phyloP scores from a whole-genome alignment of 2,797 vertebrate genomes.

The Onychomys arenicola region DNA sequence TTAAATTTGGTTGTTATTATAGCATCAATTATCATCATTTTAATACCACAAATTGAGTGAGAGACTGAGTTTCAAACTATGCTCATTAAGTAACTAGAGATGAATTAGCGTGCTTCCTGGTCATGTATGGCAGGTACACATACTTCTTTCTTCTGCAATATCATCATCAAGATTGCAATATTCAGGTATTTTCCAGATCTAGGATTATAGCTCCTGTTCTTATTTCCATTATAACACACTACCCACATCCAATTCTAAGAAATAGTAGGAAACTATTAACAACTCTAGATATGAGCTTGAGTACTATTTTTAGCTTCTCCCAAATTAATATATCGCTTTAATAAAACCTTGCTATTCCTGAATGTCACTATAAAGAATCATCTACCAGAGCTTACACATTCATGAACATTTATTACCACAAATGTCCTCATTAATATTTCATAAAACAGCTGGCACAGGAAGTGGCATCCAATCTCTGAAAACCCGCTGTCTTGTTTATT shows the following conservation, averaged over 20 bases:
- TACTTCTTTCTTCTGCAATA: neutral
- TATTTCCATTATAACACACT: conserved; percentile 53
- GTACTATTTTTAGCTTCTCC: conserved; percentile 78
- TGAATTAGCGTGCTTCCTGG: neutral
- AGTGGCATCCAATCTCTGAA: conserved; percentile 82
- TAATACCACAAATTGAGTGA: neutral
- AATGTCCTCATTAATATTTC: conserved; percentile 87
- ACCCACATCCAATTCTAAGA: conserved; percentile 25
- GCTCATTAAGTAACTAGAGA: neutral
- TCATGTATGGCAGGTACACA: neutral
- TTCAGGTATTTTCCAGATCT: neutral
- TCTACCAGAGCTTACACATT: conserved; percentile 77
- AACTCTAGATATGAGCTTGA: conserved; percentile 30
- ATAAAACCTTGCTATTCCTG: conserved; percentile 82
- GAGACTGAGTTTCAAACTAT: neutral
- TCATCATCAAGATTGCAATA: neutral
- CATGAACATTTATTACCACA: conserved; percentile 82
- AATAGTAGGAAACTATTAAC: conserved; percentile 58
- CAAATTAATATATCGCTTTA: conserved; percentile 87
- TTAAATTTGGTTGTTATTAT: neutral
- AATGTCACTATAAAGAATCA: conserved; percentile 77
- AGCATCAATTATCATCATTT: neutral
- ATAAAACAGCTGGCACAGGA: conserved; percentile 82
- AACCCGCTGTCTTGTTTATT: conserved; percentile 78
- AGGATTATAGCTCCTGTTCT: neutral